Evolutionary conservation across 1,140 invertebrate genomes (phyloP), one percentile per base, ranked within the genome.

Genomic region (Drosophila mojavensis): DNA sequence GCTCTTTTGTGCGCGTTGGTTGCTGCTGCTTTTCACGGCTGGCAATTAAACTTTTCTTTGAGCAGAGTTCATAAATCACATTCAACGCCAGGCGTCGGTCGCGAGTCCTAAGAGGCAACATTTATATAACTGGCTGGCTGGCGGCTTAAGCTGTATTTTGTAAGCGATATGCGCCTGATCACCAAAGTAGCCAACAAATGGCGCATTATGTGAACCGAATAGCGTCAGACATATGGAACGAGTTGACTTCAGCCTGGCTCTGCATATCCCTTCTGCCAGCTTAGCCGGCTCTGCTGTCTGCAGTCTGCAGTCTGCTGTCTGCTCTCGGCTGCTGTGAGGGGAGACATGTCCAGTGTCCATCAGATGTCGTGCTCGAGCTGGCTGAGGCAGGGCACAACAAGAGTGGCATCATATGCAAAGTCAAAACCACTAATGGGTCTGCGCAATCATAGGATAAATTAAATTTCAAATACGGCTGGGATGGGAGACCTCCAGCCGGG

Each of bases 371-470:
- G 51, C 9, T 26, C 0, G 48, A 13, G 24, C 10, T 26, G 24
- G 17, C 3, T 47, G 26, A 47, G 48, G 48, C 75, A 65, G 76
- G 69, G 76, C 75, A 78, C 88, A 89, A 89, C 84, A 88, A 89
- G 89, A 89, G 84, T 90, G 75, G 84, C 84, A 89, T 89, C 84
- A 89, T 89, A 89, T 89, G 84, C 84, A 89, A 89, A 89, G 84
- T 89, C 85, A 90, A 89, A 89, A 89, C 84, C 85, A 89, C 84
- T 90, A 89, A 89, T 89, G 84, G 84, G 84, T 89, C 85, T 89
- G 84, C 84, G 84, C 84, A 89, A 89, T 89, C 84, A 89, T 89
- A 89, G 84, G 85, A 89, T 89, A 89, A 89, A 89, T 89, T 89
- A 89, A 89, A 89, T 89, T 89, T 81, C 85, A 81, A 90, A 89